Percentiles rank a stretch among this genome's conserved stretches.
These are phyloP conservation scores for Lithophane socia DNA, from an alignment of 2,888 invertebrate species.

Conservation along the genomic window DNA sequence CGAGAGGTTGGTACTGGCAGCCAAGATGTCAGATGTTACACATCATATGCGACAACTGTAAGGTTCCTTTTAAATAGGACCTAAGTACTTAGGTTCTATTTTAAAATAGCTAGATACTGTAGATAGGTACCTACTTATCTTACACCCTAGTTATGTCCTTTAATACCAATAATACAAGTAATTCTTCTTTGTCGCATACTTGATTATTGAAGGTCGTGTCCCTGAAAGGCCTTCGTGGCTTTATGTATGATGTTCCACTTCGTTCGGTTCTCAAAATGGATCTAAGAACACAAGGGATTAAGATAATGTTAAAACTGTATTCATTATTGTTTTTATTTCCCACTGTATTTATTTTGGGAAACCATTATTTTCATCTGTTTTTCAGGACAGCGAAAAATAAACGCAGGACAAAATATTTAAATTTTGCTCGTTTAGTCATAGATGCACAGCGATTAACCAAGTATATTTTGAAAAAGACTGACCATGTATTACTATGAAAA, in stretches of 20 bases:
- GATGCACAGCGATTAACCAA: not conserved
- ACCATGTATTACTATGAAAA: not conserved
- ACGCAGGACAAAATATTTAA: not conserved
- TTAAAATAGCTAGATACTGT: not conserved
- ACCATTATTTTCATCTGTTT: not conserved
- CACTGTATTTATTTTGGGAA: not conserved
- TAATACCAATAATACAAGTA: not conserved
- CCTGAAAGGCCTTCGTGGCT: not conserved
- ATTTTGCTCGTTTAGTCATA: not conserved
- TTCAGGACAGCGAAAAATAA: not conserved
- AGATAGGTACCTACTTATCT: not conserved
- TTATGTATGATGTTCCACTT: not conserved
- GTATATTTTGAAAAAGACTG: not conserved
- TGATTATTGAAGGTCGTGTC: not conserved
- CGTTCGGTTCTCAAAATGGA: not conserved
- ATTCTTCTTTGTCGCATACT: not conserved
- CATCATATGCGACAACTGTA: too few relatives aligned
- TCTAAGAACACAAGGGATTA: not conserved
- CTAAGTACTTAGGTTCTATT: not conserved
- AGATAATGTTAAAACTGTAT: not conserved
- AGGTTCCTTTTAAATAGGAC: not conserved
- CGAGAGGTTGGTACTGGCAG: too few relatives aligned
- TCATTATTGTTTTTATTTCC: not conserved
- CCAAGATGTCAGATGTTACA: too few relatives aligned
- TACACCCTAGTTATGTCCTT: not conserved